Conservation (phyloP, 2,888 invertebrate genomes). For the Nomada ferruginata region DNA sequence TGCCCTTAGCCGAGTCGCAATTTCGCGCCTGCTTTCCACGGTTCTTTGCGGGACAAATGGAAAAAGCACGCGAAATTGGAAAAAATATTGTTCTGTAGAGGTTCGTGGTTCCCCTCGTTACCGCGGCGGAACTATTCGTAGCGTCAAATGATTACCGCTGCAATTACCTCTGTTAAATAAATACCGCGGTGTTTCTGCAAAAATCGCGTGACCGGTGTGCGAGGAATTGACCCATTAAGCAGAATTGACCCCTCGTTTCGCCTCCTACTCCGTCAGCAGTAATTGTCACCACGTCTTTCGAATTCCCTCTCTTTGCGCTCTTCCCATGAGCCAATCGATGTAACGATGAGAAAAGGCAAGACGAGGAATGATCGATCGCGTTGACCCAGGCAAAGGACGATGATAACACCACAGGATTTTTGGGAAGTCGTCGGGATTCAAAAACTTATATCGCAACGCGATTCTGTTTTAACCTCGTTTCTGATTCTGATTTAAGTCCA, state of each 20-base stretch:
- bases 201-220: conserved; percentile 53
- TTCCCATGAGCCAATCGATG: neutral
- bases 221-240: conserved; percentile 64
- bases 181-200: conserved; percentile 49
- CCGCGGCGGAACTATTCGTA: conserved; percentile 2
- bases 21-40: neutral
- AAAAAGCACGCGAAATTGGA: too few relatives aligned
- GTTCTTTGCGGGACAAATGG: too few relatives aligned
- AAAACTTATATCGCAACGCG: too few relatives aligned
- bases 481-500: too few relatives aligned
- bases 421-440: too few relatives aligned
- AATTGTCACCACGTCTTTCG: conserved; percentile 34
- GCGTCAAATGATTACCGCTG: conserved; percentile 27
- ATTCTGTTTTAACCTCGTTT: too few relatives aligned
- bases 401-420: too few relatives aligned
- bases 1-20: neutral
- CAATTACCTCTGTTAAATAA: conserved; percentile 56
- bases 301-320: neutral
- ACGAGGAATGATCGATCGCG: too few relatives aligned
- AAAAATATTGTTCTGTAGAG: too few relatives aligned
- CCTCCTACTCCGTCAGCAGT: conserved; percentile 10
- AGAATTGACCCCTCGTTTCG: conserved; percentile 57
- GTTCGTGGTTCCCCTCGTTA: neutral
- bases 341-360: neutral
- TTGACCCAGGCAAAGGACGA: too few relatives aligned